Evolutionary conservation across 2,888 invertebrate species (phyloP).

Genomic region (Teinopalpus imperialis): DNA sequence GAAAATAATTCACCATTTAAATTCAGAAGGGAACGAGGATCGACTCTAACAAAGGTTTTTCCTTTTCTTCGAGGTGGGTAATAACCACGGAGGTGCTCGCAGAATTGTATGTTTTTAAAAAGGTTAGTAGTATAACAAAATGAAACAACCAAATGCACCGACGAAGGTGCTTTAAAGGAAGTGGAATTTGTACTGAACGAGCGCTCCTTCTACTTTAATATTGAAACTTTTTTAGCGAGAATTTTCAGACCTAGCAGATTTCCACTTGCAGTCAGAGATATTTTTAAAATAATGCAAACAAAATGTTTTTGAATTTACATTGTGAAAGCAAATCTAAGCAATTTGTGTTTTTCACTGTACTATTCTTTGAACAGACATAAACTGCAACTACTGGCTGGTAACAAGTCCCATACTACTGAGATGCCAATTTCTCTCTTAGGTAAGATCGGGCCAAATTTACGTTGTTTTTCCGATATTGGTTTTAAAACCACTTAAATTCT

Average conservation of each 20-base stretch:
- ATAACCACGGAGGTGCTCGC: constrained; percentile 62
- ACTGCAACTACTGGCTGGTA: too few relatives aligned
- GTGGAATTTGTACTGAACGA: constrained; percentile 49
- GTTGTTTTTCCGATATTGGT: too few relatives aligned
- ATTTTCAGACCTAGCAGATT: constrained; percentile 23
- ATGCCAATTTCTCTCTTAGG: too few relatives aligned
- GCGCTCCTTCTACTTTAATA: constrained; percentile 32
- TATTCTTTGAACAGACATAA: too few relatives aligned
- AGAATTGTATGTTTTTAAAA: constrained; percentile 59
- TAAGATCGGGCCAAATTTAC: too few relatives aligned
- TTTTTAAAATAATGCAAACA: constrained; percentile 16
- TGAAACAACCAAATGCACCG: constrained; percentile 48
- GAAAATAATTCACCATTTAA: constrained; percentile 81
- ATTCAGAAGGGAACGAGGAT: constrained; percentile 68
- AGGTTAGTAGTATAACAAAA: constrained; percentile 56
- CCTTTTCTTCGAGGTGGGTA: constrained; percentile 44
- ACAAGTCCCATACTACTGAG: too few relatives aligned
- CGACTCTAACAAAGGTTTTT: constrained; percentile 68
- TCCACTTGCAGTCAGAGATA: constrained; percentile 5
- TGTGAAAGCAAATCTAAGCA: not conserved
- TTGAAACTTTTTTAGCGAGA: constrained; percentile 23
- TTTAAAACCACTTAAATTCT: too few relatives aligned
- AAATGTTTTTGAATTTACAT: constrained; percentile 11
- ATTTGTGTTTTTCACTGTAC: not conserved
- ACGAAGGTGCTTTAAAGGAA: constrained; percentile 48